Conservation (phyloP, 2,113 vertebrate species). For the Dermatemys mawii region DNA sequence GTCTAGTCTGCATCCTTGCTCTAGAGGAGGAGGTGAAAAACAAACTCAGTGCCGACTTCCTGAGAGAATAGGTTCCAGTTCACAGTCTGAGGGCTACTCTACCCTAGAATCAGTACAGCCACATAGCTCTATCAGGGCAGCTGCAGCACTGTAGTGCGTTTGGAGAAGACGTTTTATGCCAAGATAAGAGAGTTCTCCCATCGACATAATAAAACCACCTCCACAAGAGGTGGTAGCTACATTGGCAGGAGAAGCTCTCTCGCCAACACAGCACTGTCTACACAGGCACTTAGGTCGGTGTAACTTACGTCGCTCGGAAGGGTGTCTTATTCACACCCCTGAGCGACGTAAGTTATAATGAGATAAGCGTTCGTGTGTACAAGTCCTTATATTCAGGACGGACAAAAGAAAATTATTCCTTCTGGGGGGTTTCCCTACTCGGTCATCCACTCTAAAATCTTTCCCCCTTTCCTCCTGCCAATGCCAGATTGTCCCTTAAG, state of each 20-base stretch:
- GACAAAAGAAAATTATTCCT: neutral
- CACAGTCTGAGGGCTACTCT: neutral
- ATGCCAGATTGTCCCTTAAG: rapidly evolving
- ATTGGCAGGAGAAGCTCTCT: no score
- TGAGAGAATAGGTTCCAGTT: conserved; percentile 2
- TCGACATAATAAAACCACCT: no score
- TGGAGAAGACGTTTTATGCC: no score
- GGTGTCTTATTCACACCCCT: no score
- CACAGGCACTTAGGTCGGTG: no score
- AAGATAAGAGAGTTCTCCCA: no score
- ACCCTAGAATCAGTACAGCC: neutral
- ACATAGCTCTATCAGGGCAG: neutral
- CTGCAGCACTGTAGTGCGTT: no score
- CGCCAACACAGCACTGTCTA: no score
- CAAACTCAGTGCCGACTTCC: neutral
- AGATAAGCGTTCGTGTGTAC: no score
- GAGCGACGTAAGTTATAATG: no score
- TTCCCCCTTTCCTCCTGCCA: neutral
- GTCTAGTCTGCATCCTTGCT: neutral
- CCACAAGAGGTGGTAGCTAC: no score
- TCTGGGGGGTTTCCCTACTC: neutral
- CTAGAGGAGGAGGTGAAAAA: neutral
- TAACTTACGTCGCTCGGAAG: no score
- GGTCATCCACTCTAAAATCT: rapidly evolving
- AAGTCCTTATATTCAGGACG: neutral